Percentiles rank a stretch among this genome's conserved stretches.
These are phyloP conservation scores for Xenops minutus DNA, from an alignment of 2,797 vertebrate species.

Conservation along the genomic window DNA sequence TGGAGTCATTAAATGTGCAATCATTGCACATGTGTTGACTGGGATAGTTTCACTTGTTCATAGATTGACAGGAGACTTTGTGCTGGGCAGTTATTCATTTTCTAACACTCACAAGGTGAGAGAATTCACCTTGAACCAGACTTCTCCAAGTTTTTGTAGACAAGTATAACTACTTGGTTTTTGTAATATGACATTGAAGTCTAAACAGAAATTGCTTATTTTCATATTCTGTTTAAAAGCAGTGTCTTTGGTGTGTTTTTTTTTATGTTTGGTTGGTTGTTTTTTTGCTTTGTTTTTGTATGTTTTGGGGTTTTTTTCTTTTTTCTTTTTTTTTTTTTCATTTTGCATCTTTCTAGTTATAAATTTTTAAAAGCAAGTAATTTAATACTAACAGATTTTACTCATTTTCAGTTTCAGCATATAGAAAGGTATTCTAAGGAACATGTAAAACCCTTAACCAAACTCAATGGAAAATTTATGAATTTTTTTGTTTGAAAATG, in stretches of 20 bases:
- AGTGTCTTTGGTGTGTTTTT: background rate
- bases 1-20: fast-evolving
- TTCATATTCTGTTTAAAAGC: background rate
- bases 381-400: background rate
- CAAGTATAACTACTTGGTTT: background rate
- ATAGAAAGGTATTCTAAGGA: background rate
- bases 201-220: background rate
- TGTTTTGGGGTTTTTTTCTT: no score
- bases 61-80: background rate
- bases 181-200: background rate
- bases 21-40: fast-evolving
- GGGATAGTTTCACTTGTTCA: background rate
- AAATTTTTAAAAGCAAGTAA: background rate
- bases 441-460: background rate
- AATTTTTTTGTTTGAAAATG: background rate
- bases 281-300: no score
- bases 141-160: background rate
- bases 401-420: background rate
- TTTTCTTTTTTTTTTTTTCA: background rate
- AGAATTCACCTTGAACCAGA: background rate
- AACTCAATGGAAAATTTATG: background rate
- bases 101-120: background rate
- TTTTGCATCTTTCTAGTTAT: background rate
- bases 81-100: background rate
- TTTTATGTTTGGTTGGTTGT: background rate